A percentile compares a stretch with the other conserved stretches of the same genome.
Evolutionary conservation across 2,113 vertebrate genomes (phyloP).

Genomic region (Serinus canaria): DNA sequence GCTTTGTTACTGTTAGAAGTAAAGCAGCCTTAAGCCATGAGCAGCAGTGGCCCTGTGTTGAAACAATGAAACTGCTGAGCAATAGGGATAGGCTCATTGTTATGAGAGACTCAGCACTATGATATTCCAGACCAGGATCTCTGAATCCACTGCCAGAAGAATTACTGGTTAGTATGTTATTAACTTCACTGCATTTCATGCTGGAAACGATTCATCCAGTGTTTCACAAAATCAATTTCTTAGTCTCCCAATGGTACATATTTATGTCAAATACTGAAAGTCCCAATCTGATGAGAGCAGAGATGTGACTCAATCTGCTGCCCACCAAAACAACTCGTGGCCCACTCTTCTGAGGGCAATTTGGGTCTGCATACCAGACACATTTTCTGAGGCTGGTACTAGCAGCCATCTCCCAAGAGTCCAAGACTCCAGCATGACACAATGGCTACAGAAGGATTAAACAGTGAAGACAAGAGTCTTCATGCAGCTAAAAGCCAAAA

Average conservation of each 20-base stretch:
- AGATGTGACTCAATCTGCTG: not conserved
- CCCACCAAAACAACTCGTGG: not conserved
- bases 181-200: not conserved
- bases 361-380: not conserved
- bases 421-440: not conserved
- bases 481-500: not conserved
- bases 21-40: not conserved
- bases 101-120: not conserved
- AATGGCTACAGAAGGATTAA: not conserved
- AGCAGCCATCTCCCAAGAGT: not conserved
- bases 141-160: not conserved
- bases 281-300: not conserved
- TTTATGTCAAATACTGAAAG: not conserved
- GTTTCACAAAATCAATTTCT: not conserved
- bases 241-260: not conserved
- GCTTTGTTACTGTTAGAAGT: not conserved
- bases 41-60: not conserved
- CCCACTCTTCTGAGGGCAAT: not conserved
- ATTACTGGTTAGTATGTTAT: not conserved
- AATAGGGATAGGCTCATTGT: not conserved
- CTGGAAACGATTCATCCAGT: not conserved
- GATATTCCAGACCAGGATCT: not conserved
- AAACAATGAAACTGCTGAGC: slow-evolving; percentile 29
- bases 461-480: not conserved
- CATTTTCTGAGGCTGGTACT: not conserved